Percentiles rank a stretch among this genome's conserved stretches.
Evolutionary conservation across 2,113 vertebrate species (phyloP).

Genomic region (Rhagologus leucostigma): DNA sequence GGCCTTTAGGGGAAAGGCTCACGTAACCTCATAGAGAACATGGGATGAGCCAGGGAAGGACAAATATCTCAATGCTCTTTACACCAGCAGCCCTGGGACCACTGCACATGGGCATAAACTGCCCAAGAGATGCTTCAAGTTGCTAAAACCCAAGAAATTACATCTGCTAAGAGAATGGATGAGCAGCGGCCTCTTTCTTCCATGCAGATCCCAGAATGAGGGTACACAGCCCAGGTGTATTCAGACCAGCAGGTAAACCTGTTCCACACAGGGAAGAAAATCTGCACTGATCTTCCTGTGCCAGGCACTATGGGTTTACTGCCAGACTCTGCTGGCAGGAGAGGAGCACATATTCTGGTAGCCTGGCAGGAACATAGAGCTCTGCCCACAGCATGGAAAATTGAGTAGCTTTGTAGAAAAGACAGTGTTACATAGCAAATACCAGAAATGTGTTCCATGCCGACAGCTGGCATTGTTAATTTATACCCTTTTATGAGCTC

Average conservation of each 20-base stretch:
- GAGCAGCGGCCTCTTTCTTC: neutral
- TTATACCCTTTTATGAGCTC: neutral
- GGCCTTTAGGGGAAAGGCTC: neutral
- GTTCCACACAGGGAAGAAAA: neutral
- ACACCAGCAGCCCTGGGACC: neutral
- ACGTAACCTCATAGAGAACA: neutral
- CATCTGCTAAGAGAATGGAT: neutral
- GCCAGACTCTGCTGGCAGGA: neutral
- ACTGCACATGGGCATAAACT: neutral
- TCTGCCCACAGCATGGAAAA: neutral
- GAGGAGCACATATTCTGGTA: slow-evolving; percentile 2
- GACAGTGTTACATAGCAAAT: neutral
- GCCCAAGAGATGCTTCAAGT: neutral
- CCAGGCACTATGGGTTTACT: neutral
- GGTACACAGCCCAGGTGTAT: neutral
- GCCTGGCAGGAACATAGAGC: neutral
- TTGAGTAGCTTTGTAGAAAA: neutral
- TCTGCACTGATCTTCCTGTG: neutral
- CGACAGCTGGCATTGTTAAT: neutral
- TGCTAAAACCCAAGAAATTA: neutral
- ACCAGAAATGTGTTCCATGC: neutral
- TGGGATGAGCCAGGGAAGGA: neutral
- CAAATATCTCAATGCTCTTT: neutral
- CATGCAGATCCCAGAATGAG: neutral
- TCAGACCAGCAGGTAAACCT: neutral